A percentile compares a stretch with the other conserved stretches of the same genome.
Evolutionary conservation across 2,797 vertebrate species (phyloP).

Genomic region (Bufotes viridis): DNA sequence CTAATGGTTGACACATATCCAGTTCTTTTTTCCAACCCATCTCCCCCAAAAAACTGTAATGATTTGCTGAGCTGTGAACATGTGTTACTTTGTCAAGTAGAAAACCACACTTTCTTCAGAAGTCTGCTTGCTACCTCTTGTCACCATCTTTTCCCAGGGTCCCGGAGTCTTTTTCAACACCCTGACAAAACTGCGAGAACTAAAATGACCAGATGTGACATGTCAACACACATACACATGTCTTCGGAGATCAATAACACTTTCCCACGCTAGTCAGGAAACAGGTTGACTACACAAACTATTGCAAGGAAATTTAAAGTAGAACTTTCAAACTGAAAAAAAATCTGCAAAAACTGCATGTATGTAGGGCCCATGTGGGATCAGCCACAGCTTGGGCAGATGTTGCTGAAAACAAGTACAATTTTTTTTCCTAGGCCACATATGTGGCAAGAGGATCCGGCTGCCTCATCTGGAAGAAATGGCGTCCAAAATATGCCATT

Average conservation of each 20-base stretch:
- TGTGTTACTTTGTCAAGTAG: conserved; percentile 1
- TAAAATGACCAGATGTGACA: not conserved
- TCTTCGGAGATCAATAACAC: not conserved
- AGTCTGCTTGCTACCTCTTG: not conserved
- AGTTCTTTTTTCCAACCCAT: not conserved
- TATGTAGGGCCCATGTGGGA: not conserved
- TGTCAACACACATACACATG: not conserved
- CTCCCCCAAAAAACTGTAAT: not conserved
- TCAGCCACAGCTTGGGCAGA: not conserved
- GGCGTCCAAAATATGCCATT: too few relatives aligned
- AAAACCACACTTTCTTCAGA: not conserved
- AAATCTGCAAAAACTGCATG: not conserved
- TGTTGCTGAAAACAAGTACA: not conserved
- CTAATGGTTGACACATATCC: not conserved
- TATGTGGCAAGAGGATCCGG: too few relatives aligned
- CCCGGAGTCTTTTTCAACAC: not conserved
- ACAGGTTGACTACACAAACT: not conserved
- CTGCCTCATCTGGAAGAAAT: too few relatives aligned
- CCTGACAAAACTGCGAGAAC: not conserved
- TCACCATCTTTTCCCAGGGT: not conserved
- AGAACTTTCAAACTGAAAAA: not conserved
- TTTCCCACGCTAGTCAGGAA: conserved; percentile 19
- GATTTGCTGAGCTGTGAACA: not conserved
- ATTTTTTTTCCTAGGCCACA: not conserved
- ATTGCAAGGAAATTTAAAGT: not conserved